Evolutionary conservation across 2,888 invertebrate genomes (phyloP), one percentile per base, ranked within the genome.

Genomic region (Ophion costatus): DNA sequence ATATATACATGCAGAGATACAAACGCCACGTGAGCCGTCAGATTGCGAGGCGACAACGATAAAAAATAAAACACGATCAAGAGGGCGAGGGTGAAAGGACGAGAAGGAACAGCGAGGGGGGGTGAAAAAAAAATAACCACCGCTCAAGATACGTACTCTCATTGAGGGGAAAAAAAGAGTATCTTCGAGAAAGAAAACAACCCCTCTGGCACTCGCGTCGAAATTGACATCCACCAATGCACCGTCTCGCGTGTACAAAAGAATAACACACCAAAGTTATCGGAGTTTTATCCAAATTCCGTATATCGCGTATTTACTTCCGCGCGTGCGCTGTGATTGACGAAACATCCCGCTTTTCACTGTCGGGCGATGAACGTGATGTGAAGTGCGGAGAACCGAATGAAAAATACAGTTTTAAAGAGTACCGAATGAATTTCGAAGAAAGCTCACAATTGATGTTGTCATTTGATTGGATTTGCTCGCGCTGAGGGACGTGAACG

Each of bases 321-420:
- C 79, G 79, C 73, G 61, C 51, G 80, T 77, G 80, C 77, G 45
- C 66, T 11, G 64, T 84, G 77, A 77, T 67, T 7, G 29, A 74
- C 20, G 22, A 14, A 1, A 11, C 51, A 33, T 29, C 29, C 22
- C 45, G 51, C 20, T 59, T 61, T 79, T 38, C 45, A 77, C 74
- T 51, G 29, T 20, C 69, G 57, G 63, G 71, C 71, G 71, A 80
- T 64, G 24, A 20, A 73, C 73, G 80, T 77, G 80, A 80, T 83
- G 83, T 80, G 80, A 84, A 79, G 82, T 78, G 84, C 78, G 78
- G n/a, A 66, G 61, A 61, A 6, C 63, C 74, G 6, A 63, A 69
- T 45, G 57, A 76, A 42, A 42, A 42, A 42, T 11, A 11, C 42
- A 11, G 11, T 11, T 42, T 42, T 10, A 6, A 42, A 42, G 9